Percentiles rank a stretch among this genome's conserved stretches.
Evolutionary conservation across 1,140 invertebrate species (phyloP).

Genomic region (Heliconius hewitsoni): DNA sequence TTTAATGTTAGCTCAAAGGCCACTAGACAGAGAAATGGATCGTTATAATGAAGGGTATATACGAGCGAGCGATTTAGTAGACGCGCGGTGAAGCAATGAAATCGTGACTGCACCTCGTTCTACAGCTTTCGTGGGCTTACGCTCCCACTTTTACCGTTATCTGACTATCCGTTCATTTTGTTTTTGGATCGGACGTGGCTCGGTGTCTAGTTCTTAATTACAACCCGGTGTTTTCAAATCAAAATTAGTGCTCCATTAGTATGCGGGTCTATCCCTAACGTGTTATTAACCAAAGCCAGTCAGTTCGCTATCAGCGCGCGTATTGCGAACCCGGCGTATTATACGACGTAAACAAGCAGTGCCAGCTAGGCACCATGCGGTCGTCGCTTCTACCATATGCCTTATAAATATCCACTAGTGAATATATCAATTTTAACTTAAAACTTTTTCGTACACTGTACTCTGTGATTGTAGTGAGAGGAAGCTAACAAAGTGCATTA

Average conservation of each 20-base stretch:
- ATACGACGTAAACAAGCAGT: constrained; percentile 63
- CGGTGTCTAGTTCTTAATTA: constrained; percentile 50
- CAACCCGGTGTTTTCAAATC: constrained; percentile 50
- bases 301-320: constrained; percentile 39
- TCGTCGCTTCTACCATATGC: constrained; percentile 68
- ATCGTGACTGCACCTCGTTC: constrained; percentile 62
- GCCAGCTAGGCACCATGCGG: constrained; percentile 79
- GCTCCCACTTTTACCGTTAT: constrained; percentile 79
- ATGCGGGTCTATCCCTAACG: constrained; percentile 34
- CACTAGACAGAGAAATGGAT: constrained; percentile 38
- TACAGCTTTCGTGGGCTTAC: constrained; percentile 73
- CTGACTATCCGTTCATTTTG: constrained; percentile 66
- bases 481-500: constrained; percentile 14
- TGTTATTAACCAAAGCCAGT: constrained; percentile 25
- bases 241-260: constrained; percentile 52
- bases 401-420: constrained; percentile 46
- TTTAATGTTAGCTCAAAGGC: constrained; percentile 41
- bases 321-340: constrained; percentile 40
- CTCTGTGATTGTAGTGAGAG: constrained; percentile 26
- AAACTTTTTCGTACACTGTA: constrained; percentile 25
- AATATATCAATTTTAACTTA: constrained; percentile 33
- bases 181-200: constrained; percentile 63
- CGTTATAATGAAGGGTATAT: constrained; percentile 40
- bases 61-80: constrained; percentile 51
- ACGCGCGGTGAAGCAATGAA: constrained; percentile 70